phyloP scores from a whole-genome alignment of 2,888 invertebrate genomes.

The Trileptium ribeirensis region DNA sequence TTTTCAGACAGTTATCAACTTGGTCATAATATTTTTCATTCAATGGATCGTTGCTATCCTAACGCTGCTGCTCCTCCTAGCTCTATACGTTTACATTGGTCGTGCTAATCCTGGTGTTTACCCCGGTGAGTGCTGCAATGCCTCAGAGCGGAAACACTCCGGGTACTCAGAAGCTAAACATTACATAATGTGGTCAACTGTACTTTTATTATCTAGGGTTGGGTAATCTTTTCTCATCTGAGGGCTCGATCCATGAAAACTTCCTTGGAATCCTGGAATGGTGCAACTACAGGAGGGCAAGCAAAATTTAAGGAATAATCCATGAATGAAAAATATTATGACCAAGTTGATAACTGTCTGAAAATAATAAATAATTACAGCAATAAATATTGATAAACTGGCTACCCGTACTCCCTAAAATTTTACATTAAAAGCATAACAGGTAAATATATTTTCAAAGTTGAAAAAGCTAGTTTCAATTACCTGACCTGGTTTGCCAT shows the following conservation, averaged over 20 bases:
- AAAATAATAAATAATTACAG: conserved; percentile 46
- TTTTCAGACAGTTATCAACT: conserved; percentile 72
- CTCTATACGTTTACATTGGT: conserved; percentile 88
- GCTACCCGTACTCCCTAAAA: too few species aligned
- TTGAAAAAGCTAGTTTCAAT: too few species aligned
- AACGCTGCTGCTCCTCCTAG: conserved; percentile 70
- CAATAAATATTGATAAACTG: too few species aligned
- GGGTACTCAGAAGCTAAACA: background rate
- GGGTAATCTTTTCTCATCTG: too few species aligned
- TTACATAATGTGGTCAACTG: too few species aligned
- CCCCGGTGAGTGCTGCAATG: conserved; percentile 63
- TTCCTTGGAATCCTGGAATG: too few species aligned
- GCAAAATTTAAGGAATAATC: conserved; percentile 84
- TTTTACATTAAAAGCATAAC: too few species aligned
- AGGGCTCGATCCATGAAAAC: too few species aligned
- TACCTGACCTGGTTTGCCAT: too few species aligned
- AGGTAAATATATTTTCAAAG: too few species aligned
- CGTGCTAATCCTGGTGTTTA: conserved; percentile 89
- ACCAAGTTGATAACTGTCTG: conserved; percentile 77
- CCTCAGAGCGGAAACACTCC: background rate
- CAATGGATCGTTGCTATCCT: conserved; percentile 85
- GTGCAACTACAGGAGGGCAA: too few species aligned
- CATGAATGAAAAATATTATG: conserved; percentile 86
- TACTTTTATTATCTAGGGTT: too few species aligned
- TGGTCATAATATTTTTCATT: conserved; percentile 82